phyloP scores from a whole-genome alignment of 2,888 invertebrate genomes.

The Suillia variegata region DNA sequence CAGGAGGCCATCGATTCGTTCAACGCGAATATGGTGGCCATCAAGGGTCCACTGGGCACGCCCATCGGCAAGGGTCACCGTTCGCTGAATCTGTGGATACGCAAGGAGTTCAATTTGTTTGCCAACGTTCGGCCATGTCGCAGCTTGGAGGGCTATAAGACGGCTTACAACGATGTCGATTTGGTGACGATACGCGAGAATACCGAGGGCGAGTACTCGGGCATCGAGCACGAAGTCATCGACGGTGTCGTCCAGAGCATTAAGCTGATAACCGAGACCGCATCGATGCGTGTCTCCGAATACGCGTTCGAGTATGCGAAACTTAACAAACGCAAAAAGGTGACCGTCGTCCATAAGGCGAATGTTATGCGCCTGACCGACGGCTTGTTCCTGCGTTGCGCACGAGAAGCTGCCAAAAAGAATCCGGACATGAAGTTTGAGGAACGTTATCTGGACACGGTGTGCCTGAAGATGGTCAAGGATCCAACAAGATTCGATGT shows the following conservation, averaged over 20 bases:
- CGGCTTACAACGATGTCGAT: constrained; percentile 97
- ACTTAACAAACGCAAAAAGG: constrained; percentile 87
- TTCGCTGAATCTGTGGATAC: constrained; percentile 93
- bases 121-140: constrained; percentile 97
- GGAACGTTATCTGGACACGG: constrained; percentile 98
- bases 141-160: constrained; percentile 94
- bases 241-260: constrained; percentile 99
- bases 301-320: constrained; percentile 97
- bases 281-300: constrained; percentile 93
- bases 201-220: constrained; percentile 99
- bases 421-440: constrained; percentile 93
- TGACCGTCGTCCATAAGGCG: constrained; percentile 99
- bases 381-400: constrained; percentile 95
- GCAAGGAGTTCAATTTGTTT: constrained; percentile 96
- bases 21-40: constrained; percentile 92
- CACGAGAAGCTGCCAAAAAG: constrained; percentile 91
- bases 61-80: constrained; percentile 99
- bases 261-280: constrained; percentile 97
- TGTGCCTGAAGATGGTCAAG: constrained; percentile 98
- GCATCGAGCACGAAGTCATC: constrained; percentile 99
- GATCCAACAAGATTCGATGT: constrained; percentile 97
- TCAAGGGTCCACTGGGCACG: constrained; percentile 98
- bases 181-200: constrained; percentile 99
- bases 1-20: constrained; percentile 97
- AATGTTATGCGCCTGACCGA: constrained; percentile 99